Evolutionary conservation across 2,113 vertebrate genomes (phyloP), one percentile per base, ranked within the genome.

Genomic region (Rana temporaria): DNA sequence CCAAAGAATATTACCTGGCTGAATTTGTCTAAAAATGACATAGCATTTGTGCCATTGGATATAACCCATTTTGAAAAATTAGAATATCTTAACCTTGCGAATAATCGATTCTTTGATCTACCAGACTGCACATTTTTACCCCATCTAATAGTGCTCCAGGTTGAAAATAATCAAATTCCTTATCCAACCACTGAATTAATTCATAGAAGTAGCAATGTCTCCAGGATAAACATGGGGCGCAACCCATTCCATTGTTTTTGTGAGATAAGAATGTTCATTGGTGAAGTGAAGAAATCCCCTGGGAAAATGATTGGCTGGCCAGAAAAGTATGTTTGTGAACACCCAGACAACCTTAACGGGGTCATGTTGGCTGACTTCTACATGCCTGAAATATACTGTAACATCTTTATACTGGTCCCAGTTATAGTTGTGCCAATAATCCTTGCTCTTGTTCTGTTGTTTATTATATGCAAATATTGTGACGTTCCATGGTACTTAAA

Each of bases 211-310:
- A 87, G 84, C 3, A 18, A 81, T 0, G 87, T 97, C 4, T 88
- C 76, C 55, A 85, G 70, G 16, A 62, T 98, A 0, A 91, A 91
- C 19, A 92, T 89, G 0, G 93, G 95, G 48, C 48, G 71, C 18
- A 98, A 98, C 83, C 95, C 96, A 0, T 98, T 96, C 66, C 90
- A 86, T 42, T 98, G 97, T 19, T 95, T 75, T 3, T 98, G 97
- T 62, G 72, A 92, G 2, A 87, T 98, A 63, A 93, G 88, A 59
- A 72, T 77, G n/a, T 97, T 98, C 6, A 79, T 92, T 53, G 81
- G 7, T 0, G 84, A 91, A 30, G 30, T 86, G 70, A 76, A 66
- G 62, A 84, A 15, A 11, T 62, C 78, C 0, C 73, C 85, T 0
- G 69, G 93, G 18, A 79, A 82, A 48, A 71, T 97, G 64, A 14